Base-by-base conservation (phyloP, 1,140 invertebrate genomes). In the Drosophila miranda region DNA sequence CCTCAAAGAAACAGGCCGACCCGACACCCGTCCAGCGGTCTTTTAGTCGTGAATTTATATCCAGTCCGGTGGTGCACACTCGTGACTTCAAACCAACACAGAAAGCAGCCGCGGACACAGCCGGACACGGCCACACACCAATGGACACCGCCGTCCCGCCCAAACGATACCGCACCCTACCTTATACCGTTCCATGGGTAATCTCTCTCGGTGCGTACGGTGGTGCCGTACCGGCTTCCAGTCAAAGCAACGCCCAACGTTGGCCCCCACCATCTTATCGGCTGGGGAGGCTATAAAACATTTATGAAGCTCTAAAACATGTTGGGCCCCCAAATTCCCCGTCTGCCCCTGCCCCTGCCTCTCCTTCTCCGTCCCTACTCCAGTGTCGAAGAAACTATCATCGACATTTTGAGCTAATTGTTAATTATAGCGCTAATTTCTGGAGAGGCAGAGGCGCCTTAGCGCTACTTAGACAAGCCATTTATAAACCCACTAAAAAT, bases 371-470 rank as follows among this genome's bases (percentile, higher is more conserved):
- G 26, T 30, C 7, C 43, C 51, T 45, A 44, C 13, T 14, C 55
- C 26, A 14, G 54, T 19, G n/a, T n/a, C 45, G 28, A 34, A 23
- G 43, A 51, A 59, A 49, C 69, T 70, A 69, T 59, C 64, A 71
- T 71, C 66, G 13, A 49, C 19, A 72, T 58, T 55, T 53, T 43
- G 48, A 57, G 69, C 41, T 72, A 72, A 72, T 76, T 61, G 77
- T 86, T 87, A 87, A 87, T 81, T 87, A 78, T 87, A 86, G 82
- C 73, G 78, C 78, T 86, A 74, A 82, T 78, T 87, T 77, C 48
- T 48, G 51, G 48, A 54, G 58, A 75, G 64, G 62, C 34, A 8
- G 30, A 56, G 63, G 60, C 64, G 68, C 68, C 46, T 60, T 86
- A 77, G 69, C 82, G 82, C 81, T 86, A 87, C 78, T 87, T 86